Percentiles rank a stretch among this genome's conserved stretches.
Conservation (phyloP, 1,140 invertebrate species). For the Dinoponera quadriceps region DNA sequence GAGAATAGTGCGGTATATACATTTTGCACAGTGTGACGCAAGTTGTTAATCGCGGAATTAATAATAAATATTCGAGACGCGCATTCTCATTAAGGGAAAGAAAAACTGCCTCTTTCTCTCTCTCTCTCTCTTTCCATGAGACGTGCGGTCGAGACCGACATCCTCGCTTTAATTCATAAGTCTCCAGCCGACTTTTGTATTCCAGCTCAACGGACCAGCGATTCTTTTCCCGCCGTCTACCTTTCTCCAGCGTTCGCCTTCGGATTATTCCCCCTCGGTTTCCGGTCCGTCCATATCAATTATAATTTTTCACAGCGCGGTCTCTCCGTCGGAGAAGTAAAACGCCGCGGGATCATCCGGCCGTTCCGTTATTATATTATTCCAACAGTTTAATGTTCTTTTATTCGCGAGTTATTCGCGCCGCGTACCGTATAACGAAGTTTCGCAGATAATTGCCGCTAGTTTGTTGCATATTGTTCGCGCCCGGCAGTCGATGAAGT, state of each 20-base stretch:
- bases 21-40: background rate
- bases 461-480: constrained; percentile 38
- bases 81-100: constrained; percentile 40
- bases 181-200: constrained; percentile 61
- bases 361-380: constrained; percentile 62
- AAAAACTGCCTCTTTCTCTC: background rate
- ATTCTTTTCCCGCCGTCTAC: constrained; percentile 57
- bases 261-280: constrained; percentile 59
- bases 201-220: constrained; percentile 44
- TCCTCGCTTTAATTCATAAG: constrained; percentile 54
- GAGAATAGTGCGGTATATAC: too few species aligned
- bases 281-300: constrained; percentile 66
- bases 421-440: constrained; percentile 27
- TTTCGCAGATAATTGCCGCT: constrained; percentile 33
- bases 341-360: constrained; percentile 48
- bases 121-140: background rate
- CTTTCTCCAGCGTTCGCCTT: constrained; percentile 49
- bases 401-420: constrained; percentile 54
- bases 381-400: constrained; percentile 55
- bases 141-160: constrained; percentile 34
- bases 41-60: background rate
- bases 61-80: constrained; percentile 19
- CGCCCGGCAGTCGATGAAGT: constrained; percentile 30
- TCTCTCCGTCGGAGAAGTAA: constrained; percentile 34
- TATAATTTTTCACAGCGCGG: constrained; percentile 63